Evolutionary conservation across 2,797 vertebrate species (phyloP), one percentile per base, ranked within the genome.

Genomic region (Salarias fasciatus): DNA sequence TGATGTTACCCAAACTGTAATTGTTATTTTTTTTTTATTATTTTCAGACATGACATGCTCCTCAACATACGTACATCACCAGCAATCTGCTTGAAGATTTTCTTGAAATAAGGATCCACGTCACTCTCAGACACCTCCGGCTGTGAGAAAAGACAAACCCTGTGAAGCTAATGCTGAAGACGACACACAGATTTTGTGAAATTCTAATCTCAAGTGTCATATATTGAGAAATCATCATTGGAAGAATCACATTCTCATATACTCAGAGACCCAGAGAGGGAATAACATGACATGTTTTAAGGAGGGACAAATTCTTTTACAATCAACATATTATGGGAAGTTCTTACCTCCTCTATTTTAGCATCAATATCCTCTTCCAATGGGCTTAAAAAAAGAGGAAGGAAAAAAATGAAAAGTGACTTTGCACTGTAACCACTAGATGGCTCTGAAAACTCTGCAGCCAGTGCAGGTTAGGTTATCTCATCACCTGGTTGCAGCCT

Each of bases 81-180:
- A 11, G 96, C 91, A 56, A 97, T 63, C 66, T 95, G 82, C 72
- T 82, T 84, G 74, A 99, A 99, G 69, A 97, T 76, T 0, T 70
- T 69, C 79, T 93, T 93, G 87, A 97, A 97, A 11, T 86, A 87
- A 30, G 94, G 91, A 36, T 96, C 93, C 0, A 98, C 90, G 52
- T 95, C 92, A 0, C 85, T 92, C 82, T 97, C 93, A 2, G 84
- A 90, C 38, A 94, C 31, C 1, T 94, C 82, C 0, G 87, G 70
- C 96, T 97, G 40, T 38, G 11, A 51, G 44, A 40, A 9, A 57
- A 41, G 28, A 64, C 38, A 6, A 33, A 35, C 33, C 35, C 33
- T 35, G 31, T n/a, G n/a, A n/a, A 24, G 18, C 3, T 24, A 24
- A 24, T 24, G 3, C 3, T 2, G 18, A 24, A 24, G 18, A 18